These are phyloP conservation scores for Drosophila ohnishii DNA, from an alignment of 1,140 invertebrate species.

Conservation along the genomic window DNA sequence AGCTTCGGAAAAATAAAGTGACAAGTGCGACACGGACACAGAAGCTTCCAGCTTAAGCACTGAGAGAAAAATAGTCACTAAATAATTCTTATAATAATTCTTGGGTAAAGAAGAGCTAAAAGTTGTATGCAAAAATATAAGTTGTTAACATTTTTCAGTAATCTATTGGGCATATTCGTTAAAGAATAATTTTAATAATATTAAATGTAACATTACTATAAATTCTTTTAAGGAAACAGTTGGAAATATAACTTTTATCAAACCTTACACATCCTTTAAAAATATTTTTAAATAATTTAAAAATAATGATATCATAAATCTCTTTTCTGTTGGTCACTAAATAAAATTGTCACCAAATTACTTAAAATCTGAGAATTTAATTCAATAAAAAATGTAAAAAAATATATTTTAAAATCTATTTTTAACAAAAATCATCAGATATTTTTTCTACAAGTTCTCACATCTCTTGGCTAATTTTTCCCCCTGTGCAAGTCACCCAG, in stretches of 20 bases:
- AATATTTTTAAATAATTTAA: no score
- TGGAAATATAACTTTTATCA: no score
- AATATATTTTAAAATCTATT: neutral
- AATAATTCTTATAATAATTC: no score
- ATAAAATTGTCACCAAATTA: neutral
- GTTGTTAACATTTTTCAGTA: no score
- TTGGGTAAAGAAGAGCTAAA: no score
- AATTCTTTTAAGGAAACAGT: no score
- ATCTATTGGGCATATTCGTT: neutral
- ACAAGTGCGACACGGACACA: conserved; percentile 58
- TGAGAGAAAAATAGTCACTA: neutral
- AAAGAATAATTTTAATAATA: neutral
- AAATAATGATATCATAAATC: neutral
- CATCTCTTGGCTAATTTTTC: neutral
- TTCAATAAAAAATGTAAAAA: neutral
- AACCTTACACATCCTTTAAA: no score
- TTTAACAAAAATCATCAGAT: no score
- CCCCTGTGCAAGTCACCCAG: conserved; percentile 21
- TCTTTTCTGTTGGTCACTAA: neutral
- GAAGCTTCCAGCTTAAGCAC: conserved; percentile 36
- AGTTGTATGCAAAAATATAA: neutral
- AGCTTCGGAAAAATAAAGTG: conserved; percentile 19
- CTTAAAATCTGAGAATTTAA: no score
- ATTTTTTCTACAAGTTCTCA: no score
- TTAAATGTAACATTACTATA: neutral